Base-by-base conservation (phyloP, 2,888 invertebrate genomes). In the Nephrotoma appendiculata region DNA sequence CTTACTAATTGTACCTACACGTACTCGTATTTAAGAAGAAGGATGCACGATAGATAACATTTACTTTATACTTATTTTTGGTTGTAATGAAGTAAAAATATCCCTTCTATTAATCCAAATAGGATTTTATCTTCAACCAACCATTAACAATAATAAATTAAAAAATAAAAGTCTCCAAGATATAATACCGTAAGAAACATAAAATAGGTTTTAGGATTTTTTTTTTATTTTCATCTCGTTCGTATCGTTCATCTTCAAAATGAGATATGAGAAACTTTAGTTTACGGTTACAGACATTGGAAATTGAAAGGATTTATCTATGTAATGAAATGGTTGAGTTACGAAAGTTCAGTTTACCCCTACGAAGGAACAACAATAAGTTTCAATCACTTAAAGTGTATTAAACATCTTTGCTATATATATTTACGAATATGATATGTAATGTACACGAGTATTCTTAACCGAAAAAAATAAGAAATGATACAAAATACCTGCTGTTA, bases 101-200 rank as follows among this genome's bases (percentile, higher is more conserved):
- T 84, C 84, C 43, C 84, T 84, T 84, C 84, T 42, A 84, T 84
- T 84, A 84, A 84, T 84, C 84, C 84, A 84, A 84, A 84, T 84
- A 84, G 84, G 84, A 84, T 84, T 84, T 84, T 84, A 84, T 84
- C 84, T 84, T 43, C 84, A 84, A 84, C 84, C 42, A 84, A 84
- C 84, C 84, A 84, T 84, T 42, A 84, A 41, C 42, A 43, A 84
- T 84, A 84, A 84, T 84, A 84, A 84, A 84, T 84, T 84, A 84
- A 71, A 71, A 71, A 71, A 71, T 71, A 71, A 84, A 84, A 84
- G 84, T 84, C 84, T 84, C 84, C 84, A 84, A 84, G 43, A 42
- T 84, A n/a, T 41, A 42, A 48, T 84, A 43, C n/a, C 7, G 43
- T 84, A 84, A 43, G 84, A 84, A 84, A 43, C 84, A 84, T 31